Evolutionary conservation across 2,888 invertebrate genomes (phyloP).

Genomic region (Rhabditoides inermis): DNA sequence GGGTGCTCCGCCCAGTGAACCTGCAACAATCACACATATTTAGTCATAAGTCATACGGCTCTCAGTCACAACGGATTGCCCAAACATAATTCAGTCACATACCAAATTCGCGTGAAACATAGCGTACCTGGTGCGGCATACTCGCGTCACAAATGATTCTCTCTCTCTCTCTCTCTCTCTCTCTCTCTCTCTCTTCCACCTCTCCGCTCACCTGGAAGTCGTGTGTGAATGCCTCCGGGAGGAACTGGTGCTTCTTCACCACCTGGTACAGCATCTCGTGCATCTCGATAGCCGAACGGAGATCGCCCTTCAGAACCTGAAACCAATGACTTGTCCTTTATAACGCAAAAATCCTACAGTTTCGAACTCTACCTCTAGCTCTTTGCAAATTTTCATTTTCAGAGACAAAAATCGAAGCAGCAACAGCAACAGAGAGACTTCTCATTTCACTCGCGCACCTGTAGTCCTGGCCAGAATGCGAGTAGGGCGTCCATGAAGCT

Average conservation of each 20-base stretch:
- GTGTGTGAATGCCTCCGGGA: constrained; percentile 95
- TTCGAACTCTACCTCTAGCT: too few species aligned
- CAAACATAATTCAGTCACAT: too few species aligned
- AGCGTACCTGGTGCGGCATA: too few species aligned
- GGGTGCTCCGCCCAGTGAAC: constrained; percentile 98
- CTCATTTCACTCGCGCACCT: constrained; percentile 8
- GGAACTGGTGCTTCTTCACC: constrained; percentile 86
- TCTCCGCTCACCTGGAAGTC: constrained; percentile 95
- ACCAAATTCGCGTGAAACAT: too few species aligned
- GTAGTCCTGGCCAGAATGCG: constrained; percentile 93
- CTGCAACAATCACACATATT: too few species aligned
- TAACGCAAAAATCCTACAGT: too few species aligned
- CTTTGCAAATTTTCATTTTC: not conserved
- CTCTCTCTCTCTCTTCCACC: too few species aligned
- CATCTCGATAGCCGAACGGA: constrained; percentile 93
- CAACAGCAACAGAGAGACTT: not conserved
- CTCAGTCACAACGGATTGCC: too few species aligned
- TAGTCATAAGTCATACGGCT: too few species aligned
- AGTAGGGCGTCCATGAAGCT: constrained; percentile 94
- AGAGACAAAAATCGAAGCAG: not conserved
- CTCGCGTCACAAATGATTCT: too few species aligned
- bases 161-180: too few species aligned
- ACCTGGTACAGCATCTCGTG: constrained; percentile 98
- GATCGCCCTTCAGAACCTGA: constrained; percentile 73
- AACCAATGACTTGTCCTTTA: not conserved